A percentile compares a stretch with the other conserved stretches of the same genome.
Conservation (phyloP, 2,888 invertebrate genomes). For the Sphaeridia pumilis region DNA sequence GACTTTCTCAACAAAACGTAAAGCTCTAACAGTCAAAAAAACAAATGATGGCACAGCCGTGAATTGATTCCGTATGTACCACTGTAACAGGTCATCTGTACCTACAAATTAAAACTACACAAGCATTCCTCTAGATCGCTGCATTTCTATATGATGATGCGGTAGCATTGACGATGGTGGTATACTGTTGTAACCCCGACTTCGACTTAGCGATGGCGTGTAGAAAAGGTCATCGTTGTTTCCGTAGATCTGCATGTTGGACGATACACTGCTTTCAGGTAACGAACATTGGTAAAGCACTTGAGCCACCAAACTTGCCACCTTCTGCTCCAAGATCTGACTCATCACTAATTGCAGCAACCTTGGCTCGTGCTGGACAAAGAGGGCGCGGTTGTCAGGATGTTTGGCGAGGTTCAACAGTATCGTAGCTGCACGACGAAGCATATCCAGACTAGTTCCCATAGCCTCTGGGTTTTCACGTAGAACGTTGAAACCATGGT, state of each 20-base stretch:
- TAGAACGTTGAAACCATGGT: slow-evolving; percentile 86
- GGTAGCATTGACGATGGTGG: slow-evolving; percentile 3
- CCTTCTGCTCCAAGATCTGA: slow-evolving; percentile 86
- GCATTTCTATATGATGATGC: neutral
- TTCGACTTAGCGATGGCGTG: slow-evolving; percentile 26
- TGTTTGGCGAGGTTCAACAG: slow-evolving; percentile 82
- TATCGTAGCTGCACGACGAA: slow-evolving; percentile 88
- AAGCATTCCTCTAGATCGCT: too few relatives aligned
- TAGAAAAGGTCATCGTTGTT: slow-evolving; percentile 23
- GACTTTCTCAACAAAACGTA: too few relatives aligned
- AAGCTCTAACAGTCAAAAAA: too few relatives aligned
- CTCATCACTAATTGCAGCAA: slow-evolving; percentile 91
- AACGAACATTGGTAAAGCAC: slow-evolving; percentile 64
- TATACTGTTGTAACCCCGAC: slow-evolving; percentile 13
- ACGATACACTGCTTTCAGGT: slow-evolving; percentile 15
- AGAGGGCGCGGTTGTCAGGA: slow-evolving; percentile 80
- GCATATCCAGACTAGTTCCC: slow-evolving; percentile 98
- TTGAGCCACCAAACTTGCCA: slow-evolving; percentile 83
- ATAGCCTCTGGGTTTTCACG: slow-evolving; percentile 97
- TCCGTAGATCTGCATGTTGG: slow-evolving; percentile 2
- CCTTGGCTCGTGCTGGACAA: slow-evolving; percentile 88
- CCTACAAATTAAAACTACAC: too few relatives aligned
- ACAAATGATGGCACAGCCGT: too few relatives aligned
- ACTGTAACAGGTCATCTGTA: too few relatives aligned
- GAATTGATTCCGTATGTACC: too few relatives aligned